phyloP scores from a whole-genome alignment of 2,888 invertebrate species.

The Drosophila nr. medialis region DNA sequence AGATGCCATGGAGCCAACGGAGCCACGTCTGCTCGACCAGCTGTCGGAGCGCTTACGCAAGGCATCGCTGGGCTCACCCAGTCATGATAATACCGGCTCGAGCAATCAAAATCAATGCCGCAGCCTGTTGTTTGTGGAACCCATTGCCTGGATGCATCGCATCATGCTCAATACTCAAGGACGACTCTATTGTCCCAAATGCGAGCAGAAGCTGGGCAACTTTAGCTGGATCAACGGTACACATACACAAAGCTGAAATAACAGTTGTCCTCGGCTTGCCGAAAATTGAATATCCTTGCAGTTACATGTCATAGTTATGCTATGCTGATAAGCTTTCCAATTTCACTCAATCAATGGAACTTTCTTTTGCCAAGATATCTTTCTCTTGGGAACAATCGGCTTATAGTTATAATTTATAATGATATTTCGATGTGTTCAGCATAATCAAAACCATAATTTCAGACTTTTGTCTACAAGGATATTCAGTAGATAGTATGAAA shows the following conservation, averaged over 20 bases:
- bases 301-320: background rate
- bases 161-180: constrained; percentile 90
- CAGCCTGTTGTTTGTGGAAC: constrained; percentile 94
- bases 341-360: background rate
- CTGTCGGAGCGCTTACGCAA: constrained; percentile 79
- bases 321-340: background rate
- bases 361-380: background rate
- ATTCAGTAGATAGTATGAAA: background rate
- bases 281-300: background rate
- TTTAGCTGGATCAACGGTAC: constrained; percentile 95
- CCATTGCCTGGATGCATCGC: constrained; percentile 94
- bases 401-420: background rate
- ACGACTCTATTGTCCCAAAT: constrained; percentile 94
- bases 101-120: constrained; percentile 85
- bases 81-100: constrained; percentile 35
- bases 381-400: background rate
- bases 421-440: background rate
- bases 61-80: constrained; percentile 67
- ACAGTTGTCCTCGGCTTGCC: background rate
- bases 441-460: background rate
- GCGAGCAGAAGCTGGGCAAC: constrained; percentile 93
- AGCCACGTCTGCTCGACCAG: constrained; percentile 78
- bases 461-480: background rate
- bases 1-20: background rate
- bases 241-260: background rate